Evolutionary conservation across 2,113 vertebrate genomes (phyloP).

Genomic region (Elephantulus edwardii): DNA sequence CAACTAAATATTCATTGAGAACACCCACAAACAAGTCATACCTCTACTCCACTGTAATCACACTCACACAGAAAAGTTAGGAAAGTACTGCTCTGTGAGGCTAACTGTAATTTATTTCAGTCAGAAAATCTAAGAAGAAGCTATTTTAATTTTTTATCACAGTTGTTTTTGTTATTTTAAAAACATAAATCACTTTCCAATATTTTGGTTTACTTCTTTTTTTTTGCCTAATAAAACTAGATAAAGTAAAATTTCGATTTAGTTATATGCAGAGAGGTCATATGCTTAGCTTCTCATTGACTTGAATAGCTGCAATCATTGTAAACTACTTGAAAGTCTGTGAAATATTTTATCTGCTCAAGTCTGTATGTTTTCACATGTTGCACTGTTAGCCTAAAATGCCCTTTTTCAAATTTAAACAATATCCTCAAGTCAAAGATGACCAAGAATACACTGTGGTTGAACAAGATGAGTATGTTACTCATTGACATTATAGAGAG

Average conservation of each 20-base stretch:
- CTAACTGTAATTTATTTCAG: not conserved
- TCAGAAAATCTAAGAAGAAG: not conserved
- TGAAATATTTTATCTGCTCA: not conserved
- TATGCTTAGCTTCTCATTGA: not conserved
- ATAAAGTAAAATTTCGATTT: not conserved
- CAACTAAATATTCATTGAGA: not conserved
- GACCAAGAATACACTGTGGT: not conserved
- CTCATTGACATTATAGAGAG: not conserved
- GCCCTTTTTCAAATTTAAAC: not conserved
- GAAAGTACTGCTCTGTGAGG: not conserved
- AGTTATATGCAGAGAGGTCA: not conserved
- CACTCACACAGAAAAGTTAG: not conserved
- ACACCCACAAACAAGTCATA: not conserved
- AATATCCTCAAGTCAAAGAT: not conserved
- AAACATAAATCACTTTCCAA: not conserved
- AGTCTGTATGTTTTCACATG: not conserved
- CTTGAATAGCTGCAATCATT: not conserved
- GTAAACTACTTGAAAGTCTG: not conserved
- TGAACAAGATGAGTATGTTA: not conserved
- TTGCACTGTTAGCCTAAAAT: not conserved
- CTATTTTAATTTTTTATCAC: not conserved
- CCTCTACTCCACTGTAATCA: not conserved
- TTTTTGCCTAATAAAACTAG: not conserved
- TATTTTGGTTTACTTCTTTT: not conserved
- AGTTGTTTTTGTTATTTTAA: constrained; percentile 6